phyloP scores from a whole-genome alignment of 2,888 invertebrate species.

The Andrena bicolor region DNA sequence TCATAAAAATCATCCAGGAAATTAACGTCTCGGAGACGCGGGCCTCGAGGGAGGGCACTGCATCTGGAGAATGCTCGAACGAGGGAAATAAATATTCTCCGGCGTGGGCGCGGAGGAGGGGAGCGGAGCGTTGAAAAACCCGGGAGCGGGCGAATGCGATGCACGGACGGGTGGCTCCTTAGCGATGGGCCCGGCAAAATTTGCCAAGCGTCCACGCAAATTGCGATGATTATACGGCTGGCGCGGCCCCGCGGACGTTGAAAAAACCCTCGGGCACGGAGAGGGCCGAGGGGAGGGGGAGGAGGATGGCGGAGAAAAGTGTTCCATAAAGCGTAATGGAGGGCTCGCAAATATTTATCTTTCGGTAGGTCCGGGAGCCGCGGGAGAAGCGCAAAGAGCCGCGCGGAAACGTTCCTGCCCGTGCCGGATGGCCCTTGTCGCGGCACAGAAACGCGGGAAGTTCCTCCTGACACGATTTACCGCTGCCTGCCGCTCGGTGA shows the following conservation, averaged over 20 bases:
- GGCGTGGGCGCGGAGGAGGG: not conserved
- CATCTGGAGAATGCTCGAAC: slow-evolving; percentile 39
- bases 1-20: slow-evolving; percentile 21
- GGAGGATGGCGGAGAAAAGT: slow-evolving; percentile 20
- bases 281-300: not conserved
- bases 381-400: slow-evolving; percentile 59
- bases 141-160: slow-evolving; percentile 22
- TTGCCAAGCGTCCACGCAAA: slow-evolving; percentile 52
- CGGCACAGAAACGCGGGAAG: slow-evolving; percentile 69
- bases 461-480: slow-evolving; percentile 65
- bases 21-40: slow-evolving; percentile 20
- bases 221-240: slow-evolving; percentile 56
- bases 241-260: slow-evolving; percentile 4
- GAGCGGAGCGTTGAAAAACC: not conserved
- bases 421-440: slow-evolving; percentile 63
- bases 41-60: slow-evolving; percentile 1
- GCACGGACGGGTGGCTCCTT: slow-evolving; percentile 40
- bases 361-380: slow-evolving; percentile 59
- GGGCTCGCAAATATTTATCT: slow-evolving; percentile 74
- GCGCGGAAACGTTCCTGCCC: slow-evolving; percentile 54
- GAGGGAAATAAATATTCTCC: slow-evolving; percentile 41
- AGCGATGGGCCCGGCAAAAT: slow-evolving; percentile 51
- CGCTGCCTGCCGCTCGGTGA: slow-evolving; percentile 62
- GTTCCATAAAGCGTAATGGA: slow-evolving; percentile 71
- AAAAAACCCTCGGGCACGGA: not conserved